Evolutionary conservation across 1,140 invertebrate genomes (phyloP).

Genomic region (Aphelinus atriplicis): DNA sequence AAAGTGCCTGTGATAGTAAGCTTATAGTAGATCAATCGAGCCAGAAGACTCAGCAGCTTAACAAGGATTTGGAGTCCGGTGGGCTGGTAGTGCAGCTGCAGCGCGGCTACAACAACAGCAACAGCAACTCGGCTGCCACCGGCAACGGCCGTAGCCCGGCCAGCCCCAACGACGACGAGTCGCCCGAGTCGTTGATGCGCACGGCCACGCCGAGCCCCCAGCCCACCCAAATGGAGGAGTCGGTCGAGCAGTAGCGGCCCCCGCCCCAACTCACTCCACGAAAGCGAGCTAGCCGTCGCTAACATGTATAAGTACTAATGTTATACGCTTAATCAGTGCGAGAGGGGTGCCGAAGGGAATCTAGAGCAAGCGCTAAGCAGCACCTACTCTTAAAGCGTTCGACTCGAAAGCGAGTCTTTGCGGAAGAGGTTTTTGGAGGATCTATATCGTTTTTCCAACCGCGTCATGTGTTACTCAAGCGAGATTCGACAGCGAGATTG

Average conservation of each 20-base stretch:
- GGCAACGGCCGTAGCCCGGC: constrained; percentile 41
- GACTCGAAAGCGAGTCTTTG: constrained; percentile 23
- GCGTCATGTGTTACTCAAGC: constrained; percentile 11
- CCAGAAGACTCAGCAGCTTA: constrained; percentile 64
- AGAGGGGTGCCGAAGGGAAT: background rate
- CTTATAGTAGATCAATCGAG: constrained; percentile 68
- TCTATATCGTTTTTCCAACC: constrained; percentile 2
- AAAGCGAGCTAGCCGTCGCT: constrained; percentile 1
- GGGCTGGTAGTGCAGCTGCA: constrained; percentile 62
- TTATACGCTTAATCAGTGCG: constrained; percentile 36
- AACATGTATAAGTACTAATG: constrained; percentile 37
- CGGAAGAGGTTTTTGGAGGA: background rate
- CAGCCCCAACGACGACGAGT: background rate
- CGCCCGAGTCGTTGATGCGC: constrained; percentile 21
- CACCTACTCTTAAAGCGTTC: constrained; percentile 1
- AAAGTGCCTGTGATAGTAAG: constrained; percentile 69
- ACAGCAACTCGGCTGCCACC: constrained; percentile 38
- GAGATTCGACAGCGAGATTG: background rate
- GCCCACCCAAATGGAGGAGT: constrained; percentile 60
- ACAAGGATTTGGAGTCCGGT: constrained; percentile 51
- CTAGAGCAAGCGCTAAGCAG: background rate
- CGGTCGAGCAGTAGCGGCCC: constrained; percentile 60
- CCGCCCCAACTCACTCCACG: background rate
- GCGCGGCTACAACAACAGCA: constrained; percentile 53
- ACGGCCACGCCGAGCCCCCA: constrained; percentile 52